Conservation (phyloP, 2,888 invertebrate genomes). For the Oscheius sp. region DNA sequence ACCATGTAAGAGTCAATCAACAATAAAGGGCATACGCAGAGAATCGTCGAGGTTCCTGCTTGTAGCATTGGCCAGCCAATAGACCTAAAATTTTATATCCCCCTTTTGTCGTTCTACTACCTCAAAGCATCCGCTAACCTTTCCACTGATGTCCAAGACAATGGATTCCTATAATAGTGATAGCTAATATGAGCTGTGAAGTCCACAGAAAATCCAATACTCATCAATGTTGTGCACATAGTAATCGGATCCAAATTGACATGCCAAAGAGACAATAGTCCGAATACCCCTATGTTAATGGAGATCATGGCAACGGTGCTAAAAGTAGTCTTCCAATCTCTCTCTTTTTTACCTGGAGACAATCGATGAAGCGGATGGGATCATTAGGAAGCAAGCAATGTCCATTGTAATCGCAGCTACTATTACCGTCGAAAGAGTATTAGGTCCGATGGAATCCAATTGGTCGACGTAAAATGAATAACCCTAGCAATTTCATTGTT, state of each 20-base stretch:
- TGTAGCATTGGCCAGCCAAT: constrained; percentile 65
- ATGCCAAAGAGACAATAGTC: constrained; percentile 55
- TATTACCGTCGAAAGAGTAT: constrained; percentile 56
- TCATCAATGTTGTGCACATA: constrained; percentile 61
- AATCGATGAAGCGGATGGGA: constrained; percentile 52
- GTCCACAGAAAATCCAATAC: constrained; percentile 53
- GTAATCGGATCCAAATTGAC: constrained; percentile 61
- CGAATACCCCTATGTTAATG: constrained; percentile 62
- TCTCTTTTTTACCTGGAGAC: constrained; percentile 35
- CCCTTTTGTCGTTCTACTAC: constrained; percentile 2
- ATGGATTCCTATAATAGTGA: constrained; percentile 59
- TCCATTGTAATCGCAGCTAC: constrained; percentile 60
- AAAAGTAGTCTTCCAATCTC: background rate
- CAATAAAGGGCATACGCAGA: constrained; percentile 52
- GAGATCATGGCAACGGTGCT: constrained; percentile 59
- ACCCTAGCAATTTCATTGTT: constrained; percentile 32
- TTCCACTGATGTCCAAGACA: constrained; percentile 48
- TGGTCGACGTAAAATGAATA: constrained; percentile 64
- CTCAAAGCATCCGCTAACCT: constrained; percentile 57
- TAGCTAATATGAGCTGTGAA: constrained; percentile 60
- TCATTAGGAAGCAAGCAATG: constrained; percentile 59
- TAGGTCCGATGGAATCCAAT: constrained; percentile 53
- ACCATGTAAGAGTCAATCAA: constrained; percentile 58
- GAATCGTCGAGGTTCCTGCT: constrained; percentile 53
- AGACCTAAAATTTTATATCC: constrained; percentile 25